These are phyloP conservation scores for Himalopsyche kuldschensis DNA, from an alignment of 2,888 invertebrate genomes.

Conservation along the genomic window DNA sequence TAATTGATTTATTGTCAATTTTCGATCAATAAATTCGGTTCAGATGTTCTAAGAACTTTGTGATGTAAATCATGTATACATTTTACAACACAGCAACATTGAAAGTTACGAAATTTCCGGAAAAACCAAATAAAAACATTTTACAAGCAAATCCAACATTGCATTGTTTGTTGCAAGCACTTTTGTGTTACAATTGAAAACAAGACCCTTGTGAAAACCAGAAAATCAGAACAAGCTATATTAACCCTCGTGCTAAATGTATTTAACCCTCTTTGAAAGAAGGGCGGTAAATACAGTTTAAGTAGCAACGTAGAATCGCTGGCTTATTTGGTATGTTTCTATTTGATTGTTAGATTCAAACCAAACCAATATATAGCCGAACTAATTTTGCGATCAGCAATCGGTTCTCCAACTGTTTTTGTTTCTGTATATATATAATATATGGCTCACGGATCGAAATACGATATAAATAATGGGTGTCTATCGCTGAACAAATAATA, in stretches of 20 bases:
- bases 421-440: no score
- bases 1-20: no score
- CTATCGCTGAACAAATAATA: no score
- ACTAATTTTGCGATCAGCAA: not conserved
- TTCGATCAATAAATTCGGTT: no score
- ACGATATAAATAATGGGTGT: no score
- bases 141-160: no score
- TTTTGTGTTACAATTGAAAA: not conserved
- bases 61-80: no score
- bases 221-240: not conserved
- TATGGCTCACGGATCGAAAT: no score
- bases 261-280: not conserved
- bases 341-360: slow-evolving; percentile 29
- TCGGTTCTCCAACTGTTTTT: not conserved
- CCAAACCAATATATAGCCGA: slow-evolving; percentile 28
- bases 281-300: slow-evolving; percentile 38
- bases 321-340: slow-evolving; percentile 34
- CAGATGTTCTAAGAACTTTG: no score
- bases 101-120: no score
- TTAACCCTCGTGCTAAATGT: not conserved
- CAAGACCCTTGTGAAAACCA: not conserved
- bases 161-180: not conserved
- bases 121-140: no score
- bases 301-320: slow-evolving; percentile 33
- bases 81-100: no score